phyloP scores from a whole-genome alignment of 1,140 invertebrate genomes.

The Zaprionus lachaisei region DNA sequence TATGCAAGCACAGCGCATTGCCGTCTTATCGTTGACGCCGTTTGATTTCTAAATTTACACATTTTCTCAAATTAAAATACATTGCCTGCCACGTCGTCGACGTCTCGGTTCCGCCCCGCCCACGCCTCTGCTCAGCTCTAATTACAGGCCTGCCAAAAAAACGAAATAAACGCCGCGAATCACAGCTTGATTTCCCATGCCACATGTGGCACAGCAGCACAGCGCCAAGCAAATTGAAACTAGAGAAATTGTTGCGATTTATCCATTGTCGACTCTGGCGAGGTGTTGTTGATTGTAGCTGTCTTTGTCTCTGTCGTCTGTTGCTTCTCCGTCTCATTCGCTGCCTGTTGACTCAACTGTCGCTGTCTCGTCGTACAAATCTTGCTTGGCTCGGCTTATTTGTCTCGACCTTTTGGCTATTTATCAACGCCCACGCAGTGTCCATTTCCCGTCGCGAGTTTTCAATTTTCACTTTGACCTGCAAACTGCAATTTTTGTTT shows the following conservation, averaged over 20 bases:
- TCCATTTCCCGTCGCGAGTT: constrained; percentile 63
- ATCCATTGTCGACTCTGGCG: constrained; percentile 15
- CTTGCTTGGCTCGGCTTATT: constrained; percentile 42
- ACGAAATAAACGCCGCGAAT: not conserved
- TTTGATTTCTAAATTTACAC: constrained; percentile 64
- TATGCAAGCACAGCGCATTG: constrained; percentile 11
- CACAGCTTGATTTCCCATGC: constrained; percentile 34
- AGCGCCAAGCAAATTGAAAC: constrained; percentile 26
- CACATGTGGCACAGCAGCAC: constrained; percentile 32
- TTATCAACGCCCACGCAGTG: constrained; percentile 42
- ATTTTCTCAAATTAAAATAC: constrained; percentile 63
- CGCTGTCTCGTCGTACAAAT: not conserved
- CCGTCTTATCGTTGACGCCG: constrained; percentile 34
- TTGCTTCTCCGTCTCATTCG: constrained; percentile 27
- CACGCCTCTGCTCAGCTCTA: constrained; percentile 39
- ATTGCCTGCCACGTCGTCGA: constrained; percentile 16
- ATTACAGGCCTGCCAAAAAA: constrained; percentile 56
- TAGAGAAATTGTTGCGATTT: constrained; percentile 35
- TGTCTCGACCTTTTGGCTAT: constrained; percentile 47
- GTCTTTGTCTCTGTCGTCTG: constrained; percentile 30
- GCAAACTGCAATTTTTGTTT: constrained; percentile 59
- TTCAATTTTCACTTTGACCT: constrained; percentile 51
- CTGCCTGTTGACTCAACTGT: constrained; percentile 4
- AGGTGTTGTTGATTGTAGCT: constrained; percentile 34
- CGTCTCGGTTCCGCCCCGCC: constrained; percentile 10